Conservation (phyloP, 1,140 invertebrate species). For the Macrotrachela quadricornifera region DNA sequence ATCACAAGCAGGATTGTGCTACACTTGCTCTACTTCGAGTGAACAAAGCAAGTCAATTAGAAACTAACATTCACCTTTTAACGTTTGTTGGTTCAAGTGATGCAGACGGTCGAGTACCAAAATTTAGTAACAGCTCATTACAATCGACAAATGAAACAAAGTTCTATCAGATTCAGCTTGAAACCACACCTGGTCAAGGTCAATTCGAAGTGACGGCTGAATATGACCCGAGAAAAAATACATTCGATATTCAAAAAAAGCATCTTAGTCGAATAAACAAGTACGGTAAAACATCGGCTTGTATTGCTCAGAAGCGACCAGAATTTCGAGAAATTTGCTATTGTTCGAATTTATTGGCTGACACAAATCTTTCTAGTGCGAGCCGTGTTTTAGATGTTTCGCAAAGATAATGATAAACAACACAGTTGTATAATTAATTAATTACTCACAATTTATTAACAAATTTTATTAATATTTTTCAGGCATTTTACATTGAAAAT, state of each 20-base stretch:
- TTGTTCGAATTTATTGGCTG: no score
- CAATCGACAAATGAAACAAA: slow-evolving; percentile 35
- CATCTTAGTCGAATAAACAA: slow-evolving; percentile 59
- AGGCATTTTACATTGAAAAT: no score
- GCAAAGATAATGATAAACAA: no score
- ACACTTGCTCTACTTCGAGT: background rate
- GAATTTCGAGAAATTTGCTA: slow-evolving; percentile 7
- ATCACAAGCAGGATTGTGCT: background rate
- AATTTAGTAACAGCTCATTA: background rate
- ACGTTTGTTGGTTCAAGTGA: background rate
- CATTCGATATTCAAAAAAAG: slow-evolving; percentile 45
- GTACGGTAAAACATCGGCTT: slow-evolving; percentile 37
- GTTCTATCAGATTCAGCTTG: slow-evolving; percentile 53
- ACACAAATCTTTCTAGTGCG: no score
- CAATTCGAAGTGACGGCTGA: slow-evolving; percentile 49
- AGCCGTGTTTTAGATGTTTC: no score
- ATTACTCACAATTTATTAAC: no score
- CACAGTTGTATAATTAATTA: no score
- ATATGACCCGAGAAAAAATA: slow-evolving; percentile 39
- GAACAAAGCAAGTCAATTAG: background rate
- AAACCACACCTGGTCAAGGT: slow-evolving; percentile 48
- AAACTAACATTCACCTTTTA: slow-evolving; percentile 15
- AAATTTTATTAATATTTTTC: no score
- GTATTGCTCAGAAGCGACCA: background rate
- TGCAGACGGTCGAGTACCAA: no score